Conservation (phyloP, 2,797 vertebrate genomes). For the Etheostoma nigrum region DNA sequence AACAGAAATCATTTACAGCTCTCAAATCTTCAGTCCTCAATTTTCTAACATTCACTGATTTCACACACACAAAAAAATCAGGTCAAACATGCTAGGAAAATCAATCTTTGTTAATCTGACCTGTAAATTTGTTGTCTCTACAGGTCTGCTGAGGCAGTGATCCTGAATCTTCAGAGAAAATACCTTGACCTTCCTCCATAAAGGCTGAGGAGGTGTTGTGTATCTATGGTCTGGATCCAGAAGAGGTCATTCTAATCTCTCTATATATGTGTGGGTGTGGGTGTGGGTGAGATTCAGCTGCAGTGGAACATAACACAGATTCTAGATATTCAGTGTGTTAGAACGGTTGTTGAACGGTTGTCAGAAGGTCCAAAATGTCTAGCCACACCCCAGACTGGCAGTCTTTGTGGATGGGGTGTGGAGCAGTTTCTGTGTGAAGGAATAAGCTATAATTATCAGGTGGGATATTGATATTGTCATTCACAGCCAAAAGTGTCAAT, state of each 20-base stretch:
- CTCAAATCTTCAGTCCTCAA: background rate
- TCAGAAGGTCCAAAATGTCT: constrained; percentile 30
- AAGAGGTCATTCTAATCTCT: constrained; percentile 12
- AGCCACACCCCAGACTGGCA: constrained; percentile 48
- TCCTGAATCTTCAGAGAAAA: constrained; percentile 50
- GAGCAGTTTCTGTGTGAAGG: constrained; percentile 49
- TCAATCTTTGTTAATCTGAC: constrained; percentile 46
- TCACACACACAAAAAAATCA: background rate
- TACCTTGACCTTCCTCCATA: constrained; percentile 59
- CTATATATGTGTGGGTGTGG: constrained; percentile 2
- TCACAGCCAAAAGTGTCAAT: background rate
- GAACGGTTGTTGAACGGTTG: constrained; percentile 46
- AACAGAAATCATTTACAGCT: constrained; percentile 26
- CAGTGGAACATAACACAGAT: constrained; percentile 51
- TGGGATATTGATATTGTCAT: constrained; percentile 17
- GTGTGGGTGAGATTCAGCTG: constrained; percentile 33
- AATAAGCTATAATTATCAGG: constrained; percentile 69
- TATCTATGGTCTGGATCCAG: background rate
- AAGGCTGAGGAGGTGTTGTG: constrained; percentile 9
- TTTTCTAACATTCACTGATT: background rate
- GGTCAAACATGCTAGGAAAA: background rate
- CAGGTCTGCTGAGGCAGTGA: constrained; percentile 21
- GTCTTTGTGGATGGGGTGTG: constrained; percentile 57
- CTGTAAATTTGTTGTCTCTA: constrained; percentile 52
- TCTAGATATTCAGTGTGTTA: constrained; percentile 55